A percentile compares a stretch with the other conserved stretches of the same genome.
Conservation (phyloP, 2,888 invertebrate species). For the Hemithea aestivaria region DNA sequence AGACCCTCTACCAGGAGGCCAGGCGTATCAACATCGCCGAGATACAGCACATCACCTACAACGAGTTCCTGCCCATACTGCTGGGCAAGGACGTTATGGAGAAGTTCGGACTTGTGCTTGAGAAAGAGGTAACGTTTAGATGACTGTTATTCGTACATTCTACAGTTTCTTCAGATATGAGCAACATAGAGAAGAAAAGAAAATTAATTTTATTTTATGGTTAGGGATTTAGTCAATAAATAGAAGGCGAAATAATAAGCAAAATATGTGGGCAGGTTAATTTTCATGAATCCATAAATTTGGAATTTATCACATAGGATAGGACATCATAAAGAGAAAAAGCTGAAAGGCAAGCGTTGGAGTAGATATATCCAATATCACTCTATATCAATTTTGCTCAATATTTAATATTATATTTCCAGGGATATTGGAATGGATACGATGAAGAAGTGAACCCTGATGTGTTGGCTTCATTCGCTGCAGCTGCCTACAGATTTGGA, state of each 20-base stretch:
- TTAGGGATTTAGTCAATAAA: too few species aligned
- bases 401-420: too few species aligned
- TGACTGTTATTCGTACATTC: neutral
- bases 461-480: conserved; percentile 93
- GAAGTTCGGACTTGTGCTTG: conserved; percentile 90
- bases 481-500: conserved; percentile 95
- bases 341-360: too few species aligned
- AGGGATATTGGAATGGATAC: conserved; percentile 91
- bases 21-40: conserved; percentile 91
- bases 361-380: too few species aligned
- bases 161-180: conserved; percentile 2
- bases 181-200: too few species aligned
- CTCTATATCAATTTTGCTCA: too few species aligned
- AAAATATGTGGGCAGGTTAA: too few species aligned
- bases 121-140: conserved; percentile 82
- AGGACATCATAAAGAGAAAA: too few species aligned
- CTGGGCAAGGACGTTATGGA: conserved; percentile 95
- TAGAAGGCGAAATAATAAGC: too few species aligned
- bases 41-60: conserved; percentile 93
- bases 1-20: conserved; percentile 93
- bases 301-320: too few species aligned
- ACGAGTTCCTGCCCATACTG: conserved; percentile 93
- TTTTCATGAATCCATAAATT: too few species aligned
- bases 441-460: conserved; percentile 91
- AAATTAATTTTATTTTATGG: too few species aligned